Conservation (phyloP, 92 coral and sea anemone genomes). For the Phenganax marumi region DNA sequence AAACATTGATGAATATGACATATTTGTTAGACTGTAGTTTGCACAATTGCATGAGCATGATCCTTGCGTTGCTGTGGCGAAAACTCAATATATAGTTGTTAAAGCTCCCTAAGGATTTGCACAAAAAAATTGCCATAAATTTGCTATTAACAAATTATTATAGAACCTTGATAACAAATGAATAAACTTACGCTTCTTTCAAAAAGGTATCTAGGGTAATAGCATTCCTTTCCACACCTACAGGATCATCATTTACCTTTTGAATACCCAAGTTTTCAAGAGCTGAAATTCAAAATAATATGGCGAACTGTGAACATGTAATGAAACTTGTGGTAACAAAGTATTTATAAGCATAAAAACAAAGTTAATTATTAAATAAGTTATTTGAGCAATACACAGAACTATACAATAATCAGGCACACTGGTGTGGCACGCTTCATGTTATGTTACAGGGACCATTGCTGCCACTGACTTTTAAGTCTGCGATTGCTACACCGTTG, state of each 20-base stretch:
- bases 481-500: neutral
- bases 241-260: slow-evolving; percentile 68
- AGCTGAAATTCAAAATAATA: slow-evolving; percentile 50
- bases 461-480: neutral
- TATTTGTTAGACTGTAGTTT: no score
- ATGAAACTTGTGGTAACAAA: neutral
- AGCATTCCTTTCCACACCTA: slow-evolving; percentile 79
- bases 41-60: no score
- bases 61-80: no score
- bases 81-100: neutral
- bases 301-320: neutral
- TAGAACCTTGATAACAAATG: no score
- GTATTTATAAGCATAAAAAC: neutral
- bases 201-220: slow-evolving; percentile 75
- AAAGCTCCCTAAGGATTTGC: neutral
- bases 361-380: no score
- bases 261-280: slow-evolving; percentile 78
- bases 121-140: neutral
- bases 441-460: no score
- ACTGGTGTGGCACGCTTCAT: no score
- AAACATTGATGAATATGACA: no score
- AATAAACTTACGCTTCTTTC: slow-evolving; percentile 88
- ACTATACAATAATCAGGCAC: no score
- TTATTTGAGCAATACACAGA: no score
- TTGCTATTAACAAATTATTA: neutral